A percentile compares a stretch with the other conserved stretches of the same genome.
phyloP scores from a whole-genome alignment of 2,797 vertebrate species.

The Characodon lateralis region DNA sequence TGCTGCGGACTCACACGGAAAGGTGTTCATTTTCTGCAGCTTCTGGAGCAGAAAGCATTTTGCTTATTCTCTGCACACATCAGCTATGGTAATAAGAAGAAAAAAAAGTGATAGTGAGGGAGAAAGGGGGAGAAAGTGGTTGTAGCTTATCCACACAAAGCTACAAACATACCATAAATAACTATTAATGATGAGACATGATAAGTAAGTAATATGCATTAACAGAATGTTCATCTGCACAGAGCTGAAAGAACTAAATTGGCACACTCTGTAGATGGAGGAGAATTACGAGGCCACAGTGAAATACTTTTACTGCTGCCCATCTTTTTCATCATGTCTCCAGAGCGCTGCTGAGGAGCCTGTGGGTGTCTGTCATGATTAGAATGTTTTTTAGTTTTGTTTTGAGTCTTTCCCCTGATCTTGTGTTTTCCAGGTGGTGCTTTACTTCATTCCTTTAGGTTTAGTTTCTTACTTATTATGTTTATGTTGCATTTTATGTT shows the following conservation, averaged over 20 bases:
- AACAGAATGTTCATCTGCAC: background rate
- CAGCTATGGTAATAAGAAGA: constrained; percentile 24
- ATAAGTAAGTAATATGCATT: constrained; percentile 28
- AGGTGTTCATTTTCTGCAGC: constrained; percentile 59
- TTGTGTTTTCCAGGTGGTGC: too few species aligned
- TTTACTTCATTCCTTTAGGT: too few species aligned
- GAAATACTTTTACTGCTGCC: too few species aligned
- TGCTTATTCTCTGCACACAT: constrained; percentile 40
- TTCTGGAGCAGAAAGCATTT: constrained; percentile 33
- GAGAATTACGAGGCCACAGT: too few species aligned
- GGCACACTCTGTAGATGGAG: constrained; percentile 1
- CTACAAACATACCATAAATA: constrained; percentile 18
- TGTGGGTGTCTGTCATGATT: too few species aligned
- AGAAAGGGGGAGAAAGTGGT: constrained; percentile 11
- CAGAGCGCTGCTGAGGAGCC: too few species aligned
- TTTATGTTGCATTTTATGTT: too few species aligned
- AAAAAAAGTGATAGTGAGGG: constrained; percentile 11
- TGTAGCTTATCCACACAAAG: background rate
- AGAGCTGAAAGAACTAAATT: constrained; percentile 18
- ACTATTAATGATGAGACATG: constrained; percentile 7
- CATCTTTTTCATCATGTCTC: too few species aligned
- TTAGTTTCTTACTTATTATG: too few species aligned
- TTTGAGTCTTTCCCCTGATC: too few species aligned
- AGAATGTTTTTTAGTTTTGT: too few species aligned
- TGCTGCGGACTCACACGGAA: constrained; percentile 35